Conservation (phyloP, 2,113 vertebrate species). For the Tenebrosternarchus preto region DNA sequence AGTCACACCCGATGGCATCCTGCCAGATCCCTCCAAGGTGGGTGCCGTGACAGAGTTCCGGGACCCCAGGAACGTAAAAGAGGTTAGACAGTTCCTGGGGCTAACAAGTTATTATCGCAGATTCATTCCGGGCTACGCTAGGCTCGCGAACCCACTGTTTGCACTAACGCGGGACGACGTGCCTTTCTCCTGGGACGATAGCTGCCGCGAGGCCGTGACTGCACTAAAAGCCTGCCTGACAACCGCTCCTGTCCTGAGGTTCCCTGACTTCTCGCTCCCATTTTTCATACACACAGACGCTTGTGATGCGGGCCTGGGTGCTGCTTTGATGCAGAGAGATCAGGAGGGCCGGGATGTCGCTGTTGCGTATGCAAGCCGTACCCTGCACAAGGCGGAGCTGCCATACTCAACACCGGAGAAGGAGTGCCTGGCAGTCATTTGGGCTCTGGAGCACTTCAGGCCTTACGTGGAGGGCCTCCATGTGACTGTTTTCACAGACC, state of each 20-base stretch:
- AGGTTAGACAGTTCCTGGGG: background rate
- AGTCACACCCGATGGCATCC: no score
- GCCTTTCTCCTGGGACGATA: background rate
- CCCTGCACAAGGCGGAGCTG: constrained; percentile 6
- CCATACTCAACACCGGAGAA: constrained; percentile 9
- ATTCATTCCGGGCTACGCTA: background rate
- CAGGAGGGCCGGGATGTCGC: background rate
- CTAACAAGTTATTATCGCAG: background rate
- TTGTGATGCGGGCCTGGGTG: background rate
- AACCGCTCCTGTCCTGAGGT: background rate
- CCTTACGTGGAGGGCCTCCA: constrained; percentile 18
- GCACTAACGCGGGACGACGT: background rate
- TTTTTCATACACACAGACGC: constrained; percentile 31
- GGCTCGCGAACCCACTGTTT: background rate
- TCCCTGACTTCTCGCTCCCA: constrained; percentile 11
- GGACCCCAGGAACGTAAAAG: background rate
- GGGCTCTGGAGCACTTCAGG: constrained; percentile 36
- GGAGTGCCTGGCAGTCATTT: constrained; percentile 15
- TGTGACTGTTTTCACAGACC: constrained; percentile 10
- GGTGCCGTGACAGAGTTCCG: background rate
- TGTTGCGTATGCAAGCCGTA: constrained; percentile 3
- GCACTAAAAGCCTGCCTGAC: constrained; percentile 1
- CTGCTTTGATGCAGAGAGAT: constrained; percentile 15
- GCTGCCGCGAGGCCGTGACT: constrained; percentile 6
- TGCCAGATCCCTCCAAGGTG: background rate